Conservation (phyloP, 2,797 vertebrate genomes). For the Kryptopterus vitreolus region DNA sequence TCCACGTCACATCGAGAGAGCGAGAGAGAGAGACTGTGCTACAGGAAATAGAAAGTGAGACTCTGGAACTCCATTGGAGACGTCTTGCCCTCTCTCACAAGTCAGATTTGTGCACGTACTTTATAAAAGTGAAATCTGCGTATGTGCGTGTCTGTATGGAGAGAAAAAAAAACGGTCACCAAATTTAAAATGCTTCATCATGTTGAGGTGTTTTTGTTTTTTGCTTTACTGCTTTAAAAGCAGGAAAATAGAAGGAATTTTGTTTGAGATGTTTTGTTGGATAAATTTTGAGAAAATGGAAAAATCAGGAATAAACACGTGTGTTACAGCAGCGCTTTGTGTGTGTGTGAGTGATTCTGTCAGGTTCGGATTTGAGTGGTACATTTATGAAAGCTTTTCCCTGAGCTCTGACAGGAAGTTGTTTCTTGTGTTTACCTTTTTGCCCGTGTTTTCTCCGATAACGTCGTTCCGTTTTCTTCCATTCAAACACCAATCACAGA, state of each 20-base stretch:
- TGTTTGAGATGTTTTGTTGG: background rate
- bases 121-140: background rate
- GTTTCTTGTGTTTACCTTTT: background rate
- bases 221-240: slow-evolving; percentile 13
- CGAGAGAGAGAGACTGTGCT: too few species aligned
- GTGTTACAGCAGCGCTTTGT: background rate
- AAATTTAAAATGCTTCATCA: background rate
- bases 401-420: background rate
- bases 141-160: background rate
- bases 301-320: background rate
- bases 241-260: too few species aligned
- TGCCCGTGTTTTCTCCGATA: background rate
- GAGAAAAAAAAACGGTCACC: background rate
- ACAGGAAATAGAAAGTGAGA: too few species aligned
- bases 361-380: background rate
- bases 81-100: background rate
- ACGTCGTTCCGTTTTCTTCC: too few species aligned
- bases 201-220: background rate
- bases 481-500: too few species aligned
- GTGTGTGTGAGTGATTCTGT: background rate
- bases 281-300: slow-evolving; percentile 10
- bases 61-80: too few species aligned
- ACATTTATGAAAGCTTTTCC: background rate
- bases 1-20: too few species aligned
- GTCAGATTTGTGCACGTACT: background rate